Evolutionary conservation across 2,113 vertebrate genomes (phyloP), one percentile per base, ranked within the genome.

Genomic region (Ahaetulla prasina): DNA sequence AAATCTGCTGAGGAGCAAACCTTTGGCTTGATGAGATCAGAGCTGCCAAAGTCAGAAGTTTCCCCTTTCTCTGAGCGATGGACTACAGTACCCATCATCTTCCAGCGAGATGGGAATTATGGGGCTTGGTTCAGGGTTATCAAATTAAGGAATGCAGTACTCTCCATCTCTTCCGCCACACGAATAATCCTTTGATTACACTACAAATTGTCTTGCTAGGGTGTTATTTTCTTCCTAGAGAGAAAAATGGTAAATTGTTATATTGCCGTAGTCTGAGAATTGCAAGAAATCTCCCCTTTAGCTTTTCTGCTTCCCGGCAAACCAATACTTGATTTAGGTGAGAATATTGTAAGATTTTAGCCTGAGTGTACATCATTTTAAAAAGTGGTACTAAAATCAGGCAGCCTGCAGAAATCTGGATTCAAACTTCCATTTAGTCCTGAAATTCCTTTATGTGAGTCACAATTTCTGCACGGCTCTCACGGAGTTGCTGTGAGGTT

Each of bases 31-130:
- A 39, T 39, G 35, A 80, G 68, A 39, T 35, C 16, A 74, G 68
- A 39, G n/a, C n/a, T 80, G 68, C n/a, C n/a, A 39, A 80, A 39
- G 3, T 0, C n/a, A 80, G 12, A 11, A 6, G 2, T 20, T 74
- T 3, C n/a, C 30, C n/a, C 5, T 0, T 5, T 35, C 5, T 5
- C 11, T 2, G 0, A 18, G 68, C n/a, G 8, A 39, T 39, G 68
- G 68, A 20, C 2, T 39, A 39, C 68, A 80, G 16, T 80, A 20
- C n/a, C 68, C 68, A 80, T 80, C 2, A 80, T 20, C 68, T 39
- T 39, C n/a, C 68, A 39, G n/a, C 16, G 2, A 39, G n/a, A 20
- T 80, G 68, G n/a, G 16, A 39, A 20, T 39, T 39, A 39, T 39
- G 68, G 68, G 68, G n/a, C n/a, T 39, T 74, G 14, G n/a, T 74